Conservation (phyloP, 2,888 invertebrate genomes). For the Invenusta paracnida region DNA sequence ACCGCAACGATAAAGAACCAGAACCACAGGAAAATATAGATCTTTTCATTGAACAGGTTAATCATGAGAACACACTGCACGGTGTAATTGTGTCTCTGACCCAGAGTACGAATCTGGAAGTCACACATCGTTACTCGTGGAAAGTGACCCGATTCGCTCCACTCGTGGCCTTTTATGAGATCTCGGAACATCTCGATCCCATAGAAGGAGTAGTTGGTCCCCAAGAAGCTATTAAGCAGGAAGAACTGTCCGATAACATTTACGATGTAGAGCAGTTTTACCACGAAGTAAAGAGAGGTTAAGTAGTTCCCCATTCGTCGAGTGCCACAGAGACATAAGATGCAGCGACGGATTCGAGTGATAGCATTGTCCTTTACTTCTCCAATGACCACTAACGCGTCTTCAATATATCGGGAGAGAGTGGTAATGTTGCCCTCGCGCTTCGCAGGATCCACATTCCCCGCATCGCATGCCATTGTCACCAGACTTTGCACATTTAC, state of each 20-base stretch:
- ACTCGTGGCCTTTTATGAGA: constrained; percentile 57
- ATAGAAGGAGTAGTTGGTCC: constrained; percentile 57
- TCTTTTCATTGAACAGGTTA: constrained; percentile 51
- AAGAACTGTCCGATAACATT: constrained; percentile 62
- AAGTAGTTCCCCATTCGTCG: constrained; percentile 37
- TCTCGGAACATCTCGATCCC: constrained; percentile 62
- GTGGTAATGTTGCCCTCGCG: constrained; percentile 22
- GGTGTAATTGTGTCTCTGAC: constrained; percentile 49
- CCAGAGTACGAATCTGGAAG: constrained; percentile 57
- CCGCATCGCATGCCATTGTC: constrained; percentile 28
- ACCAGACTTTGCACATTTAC: constrained; percentile 36
- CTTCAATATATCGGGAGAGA: constrained; percentile 34
- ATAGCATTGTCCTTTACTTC: constrained; percentile 1
- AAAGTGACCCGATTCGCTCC: constrained; percentile 54
- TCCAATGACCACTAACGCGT: not conserved
- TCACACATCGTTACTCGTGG: constrained; percentile 59
- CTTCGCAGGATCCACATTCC: not conserved
- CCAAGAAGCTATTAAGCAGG: constrained; percentile 62
- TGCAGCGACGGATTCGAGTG: not conserved
- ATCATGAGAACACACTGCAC: constrained; percentile 51
- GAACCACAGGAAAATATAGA: constrained; percentile 44
- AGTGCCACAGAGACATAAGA: constrained; percentile 36
- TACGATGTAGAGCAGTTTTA: constrained; percentile 59
- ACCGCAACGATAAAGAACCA: constrained; percentile 38
- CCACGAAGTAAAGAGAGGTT: constrained; percentile 54